These are phyloP conservation scores for Brachyrhaphis roseni DNA, from an alignment of 2,797 vertebrate genomes.

Conservation along the genomic window DNA sequence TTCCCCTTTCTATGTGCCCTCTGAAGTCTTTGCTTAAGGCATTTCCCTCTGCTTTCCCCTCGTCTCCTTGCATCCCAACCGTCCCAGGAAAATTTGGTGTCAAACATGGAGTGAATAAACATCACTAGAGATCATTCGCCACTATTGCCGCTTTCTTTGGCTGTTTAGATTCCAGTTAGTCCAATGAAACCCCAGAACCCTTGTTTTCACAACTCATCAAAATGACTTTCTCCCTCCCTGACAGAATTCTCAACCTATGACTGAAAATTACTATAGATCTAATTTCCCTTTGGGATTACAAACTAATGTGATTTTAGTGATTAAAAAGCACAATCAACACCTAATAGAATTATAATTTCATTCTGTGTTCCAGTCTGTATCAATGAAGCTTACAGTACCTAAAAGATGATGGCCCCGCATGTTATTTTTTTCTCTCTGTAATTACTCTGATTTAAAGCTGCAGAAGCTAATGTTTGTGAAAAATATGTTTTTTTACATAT, in stretches of 20 bases:
- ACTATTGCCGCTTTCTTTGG: constrained; percentile 1
- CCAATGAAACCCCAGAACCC: background rate
- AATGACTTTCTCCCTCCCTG: background rate
- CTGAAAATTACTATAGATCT: background rate
- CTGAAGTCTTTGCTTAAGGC: constrained; percentile 99
- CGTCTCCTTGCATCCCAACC: constrained; percentile 28
- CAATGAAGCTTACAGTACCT: background rate
- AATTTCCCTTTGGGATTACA: background rate
- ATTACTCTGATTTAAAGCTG: background rate
- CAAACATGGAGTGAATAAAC: constrained; percentile 45
- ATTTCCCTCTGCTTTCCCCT: constrained; percentile 79
- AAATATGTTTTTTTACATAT: too few species aligned
- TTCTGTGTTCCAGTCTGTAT: background rate
- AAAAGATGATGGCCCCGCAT: background rate
- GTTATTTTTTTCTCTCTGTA: background rate
- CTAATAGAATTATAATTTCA: background rate
- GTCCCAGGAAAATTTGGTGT: constrained; percentile 18
- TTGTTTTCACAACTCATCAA: background rate
- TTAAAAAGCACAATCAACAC: background rate
- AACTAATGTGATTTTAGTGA: background rate
- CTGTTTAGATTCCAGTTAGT: background rate
- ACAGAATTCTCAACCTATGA: background rate
- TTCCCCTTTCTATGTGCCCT: constrained; percentile 80
- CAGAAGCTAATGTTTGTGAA: too few species aligned
- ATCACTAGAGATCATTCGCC: constrained; percentile 28